Evolutionary conservation across 2,888 invertebrate genomes (phyloP).

Genomic region (Synergus gifuensis): DNA sequence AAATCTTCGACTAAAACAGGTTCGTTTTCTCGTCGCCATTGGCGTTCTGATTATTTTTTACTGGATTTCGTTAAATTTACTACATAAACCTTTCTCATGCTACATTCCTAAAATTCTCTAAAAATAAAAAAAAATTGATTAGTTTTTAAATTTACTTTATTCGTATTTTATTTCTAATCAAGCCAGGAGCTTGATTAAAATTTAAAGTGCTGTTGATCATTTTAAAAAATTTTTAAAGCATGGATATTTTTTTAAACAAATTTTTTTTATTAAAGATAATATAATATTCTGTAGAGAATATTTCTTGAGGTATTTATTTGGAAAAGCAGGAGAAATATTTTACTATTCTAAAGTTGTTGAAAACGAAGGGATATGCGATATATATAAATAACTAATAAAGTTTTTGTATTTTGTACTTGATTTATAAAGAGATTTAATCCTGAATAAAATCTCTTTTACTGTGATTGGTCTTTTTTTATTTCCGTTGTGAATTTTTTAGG

Average conservation of each 20-base stretch:
- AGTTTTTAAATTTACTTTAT: not conserved
- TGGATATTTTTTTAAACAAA: not conserved
- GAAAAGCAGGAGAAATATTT: not conserved
- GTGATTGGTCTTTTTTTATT: constrained; percentile 41
- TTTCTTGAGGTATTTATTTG: not conserved
- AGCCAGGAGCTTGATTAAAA: not conserved
- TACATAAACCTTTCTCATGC: constrained; percentile 52
- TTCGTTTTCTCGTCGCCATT: constrained; percentile 67
- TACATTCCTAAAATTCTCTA: constrained; percentile 46
- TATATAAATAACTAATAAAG: not conserved
- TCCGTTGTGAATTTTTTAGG: constrained; percentile 60
- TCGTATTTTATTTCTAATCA: not conserved
- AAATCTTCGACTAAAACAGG: constrained; percentile 77
- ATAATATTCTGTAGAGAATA: not conserved
- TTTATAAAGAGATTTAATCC: not conserved
- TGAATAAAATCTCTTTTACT: constrained; percentile 34
- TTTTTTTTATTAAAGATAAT: not conserved
- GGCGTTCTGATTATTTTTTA: constrained; percentile 55
- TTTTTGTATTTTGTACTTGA: constrained; percentile 10
- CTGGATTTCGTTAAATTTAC: constrained; percentile 58
- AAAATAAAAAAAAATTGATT: not conserved
- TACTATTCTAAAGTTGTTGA: not conserved
- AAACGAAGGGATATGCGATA: constrained; percentile 4
- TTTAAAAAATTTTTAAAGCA: not conserved
- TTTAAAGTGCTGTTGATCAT: not conserved